phyloP scores from a whole-genome alignment of 30 jellyfish, hydroid and myxozoan genomes.

The Morbakka virulenta region DNA sequence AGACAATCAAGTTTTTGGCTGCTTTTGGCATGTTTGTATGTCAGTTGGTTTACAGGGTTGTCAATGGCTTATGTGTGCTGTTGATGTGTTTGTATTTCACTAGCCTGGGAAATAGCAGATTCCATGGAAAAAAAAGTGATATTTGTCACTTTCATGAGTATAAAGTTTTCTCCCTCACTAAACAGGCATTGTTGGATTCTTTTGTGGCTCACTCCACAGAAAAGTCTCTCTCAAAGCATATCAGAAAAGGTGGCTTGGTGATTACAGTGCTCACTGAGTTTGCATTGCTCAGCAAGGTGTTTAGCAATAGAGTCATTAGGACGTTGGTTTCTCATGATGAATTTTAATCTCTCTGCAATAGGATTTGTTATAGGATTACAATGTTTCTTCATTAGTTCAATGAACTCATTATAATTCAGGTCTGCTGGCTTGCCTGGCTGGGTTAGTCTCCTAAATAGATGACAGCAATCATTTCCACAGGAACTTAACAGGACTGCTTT shows the following conservation, averaged over 20 bases:
- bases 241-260: neutral
- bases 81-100: no score
- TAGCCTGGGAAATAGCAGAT: no score
- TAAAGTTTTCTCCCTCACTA: conserved; percentile 28
- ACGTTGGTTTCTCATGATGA: conserved; percentile 14
- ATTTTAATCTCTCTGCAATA: conserved; percentile 46
- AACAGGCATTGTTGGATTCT: conserved; percentile 21
- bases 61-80: no score
- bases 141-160: no score
- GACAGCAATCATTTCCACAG: conserved; percentile 27
- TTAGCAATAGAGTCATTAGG: conserved; percentile 29
- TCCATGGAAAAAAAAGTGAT: no score
- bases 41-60: no score
- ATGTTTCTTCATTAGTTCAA: conserved; percentile 36
- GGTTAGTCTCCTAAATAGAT: conserved; percentile 21
- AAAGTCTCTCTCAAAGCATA: conserved; percentile 29
- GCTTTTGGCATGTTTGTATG: no score
- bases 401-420: conserved; percentile 15
- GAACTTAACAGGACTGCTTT: conserved; percentile 12
- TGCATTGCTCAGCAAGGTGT: neutral
- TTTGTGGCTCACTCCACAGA: conserved; percentile 25
- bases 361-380: conserved; percentile 46
- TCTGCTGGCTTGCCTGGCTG: conserved; percentile 34
- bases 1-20: neutral
- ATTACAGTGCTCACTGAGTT: conserved; percentile 12